Base-by-base conservation (phyloP, 2,113 vertebrate genomes). In the Pomatostomus ruficeps region DNA sequence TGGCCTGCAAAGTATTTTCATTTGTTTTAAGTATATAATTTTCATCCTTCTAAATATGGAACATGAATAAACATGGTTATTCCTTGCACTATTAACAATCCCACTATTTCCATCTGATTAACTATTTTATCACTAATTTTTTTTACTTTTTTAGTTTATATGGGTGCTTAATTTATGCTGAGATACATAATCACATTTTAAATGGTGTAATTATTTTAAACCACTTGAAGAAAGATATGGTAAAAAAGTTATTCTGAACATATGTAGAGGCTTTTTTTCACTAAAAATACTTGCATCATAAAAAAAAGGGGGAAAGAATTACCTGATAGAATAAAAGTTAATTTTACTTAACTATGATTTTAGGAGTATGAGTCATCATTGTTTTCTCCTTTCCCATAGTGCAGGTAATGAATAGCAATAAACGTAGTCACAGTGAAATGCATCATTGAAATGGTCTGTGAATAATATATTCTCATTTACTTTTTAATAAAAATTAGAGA, bases 331-430 rank as follows among this genome's bases (percentile, higher is more conserved):
- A 28, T 89, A 95, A 65, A 95, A 91, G 19, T 92, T 93, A 15
- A 78, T 73, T 74, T 76, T 90, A 65, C 65, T 76, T 93, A 88
- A 49, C 61, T 68, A 15, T 52, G 38, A 45, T 42, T 67, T 91
- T 95, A 71, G 36, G 45, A 61, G 12, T 74, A 65, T 96, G 85
- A 95, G 58, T 89, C 73, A 92, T 88, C 31, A 23, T 31, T 61
- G 49, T 48, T 80, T 92, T 91, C 18, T 85, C 29, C 40, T 92
- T 82, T 95, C 94, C 61, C 58, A 24, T 40, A 68, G 12, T 55
- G 29, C n/a, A 93, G 81, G 63, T 93, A 93, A 94, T 89, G 61
- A 96, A 80, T 17, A 89, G 23, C 59, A 73, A 70, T 91, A 62
- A 88, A 87, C 91, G 43, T 67, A 86, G 29, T 89, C 48, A 62